Conservation (phyloP, 1,140 invertebrate genomes). For the Drosophila repleta region DNA sequence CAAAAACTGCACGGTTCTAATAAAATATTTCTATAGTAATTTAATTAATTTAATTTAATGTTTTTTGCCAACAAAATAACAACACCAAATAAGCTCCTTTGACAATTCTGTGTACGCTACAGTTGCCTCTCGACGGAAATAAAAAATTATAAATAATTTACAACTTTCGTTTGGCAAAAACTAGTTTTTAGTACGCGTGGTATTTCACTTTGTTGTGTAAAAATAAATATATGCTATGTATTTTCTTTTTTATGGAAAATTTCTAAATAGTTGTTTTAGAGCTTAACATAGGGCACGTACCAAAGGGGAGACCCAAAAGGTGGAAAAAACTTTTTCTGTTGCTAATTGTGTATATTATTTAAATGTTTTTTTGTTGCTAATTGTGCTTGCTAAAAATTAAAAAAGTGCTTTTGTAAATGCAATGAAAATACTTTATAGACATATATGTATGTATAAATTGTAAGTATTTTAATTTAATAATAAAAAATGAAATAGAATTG, state of each 20-base stretch:
- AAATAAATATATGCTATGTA: not conserved
- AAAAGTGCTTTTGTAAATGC: no score
- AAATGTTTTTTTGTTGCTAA: not conserved
- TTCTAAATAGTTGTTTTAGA: not conserved
- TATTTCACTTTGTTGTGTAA: not conserved
- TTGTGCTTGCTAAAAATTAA: not conserved
- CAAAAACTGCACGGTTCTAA: conserved; percentile 32
- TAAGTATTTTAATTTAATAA: no score
- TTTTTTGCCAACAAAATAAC: conserved; percentile 40
- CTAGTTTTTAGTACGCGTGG: conserved; percentile 5
- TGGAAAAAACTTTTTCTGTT: not conserved
- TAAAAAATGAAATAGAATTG: no score
- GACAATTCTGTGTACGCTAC: conserved; percentile 52
- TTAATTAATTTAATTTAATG: conserved; percentile 39
- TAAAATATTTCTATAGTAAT: conserved; percentile 78
- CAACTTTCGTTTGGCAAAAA: conserved; percentile 10
- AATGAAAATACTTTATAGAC: no score
- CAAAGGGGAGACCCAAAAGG: not conserved
- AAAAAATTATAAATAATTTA: conserved; percentile 17
- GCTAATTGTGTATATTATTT: no score
- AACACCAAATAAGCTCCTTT: not conserved
- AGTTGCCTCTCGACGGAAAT: conserved; percentile 21
- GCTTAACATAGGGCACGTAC: not conserved
- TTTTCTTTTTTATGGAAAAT: not conserved
- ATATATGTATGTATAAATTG: no score